Evolutionary conservation across 2,113 vertebrate species (phyloP).

Genomic region (Coturnix japonica): DNA sequence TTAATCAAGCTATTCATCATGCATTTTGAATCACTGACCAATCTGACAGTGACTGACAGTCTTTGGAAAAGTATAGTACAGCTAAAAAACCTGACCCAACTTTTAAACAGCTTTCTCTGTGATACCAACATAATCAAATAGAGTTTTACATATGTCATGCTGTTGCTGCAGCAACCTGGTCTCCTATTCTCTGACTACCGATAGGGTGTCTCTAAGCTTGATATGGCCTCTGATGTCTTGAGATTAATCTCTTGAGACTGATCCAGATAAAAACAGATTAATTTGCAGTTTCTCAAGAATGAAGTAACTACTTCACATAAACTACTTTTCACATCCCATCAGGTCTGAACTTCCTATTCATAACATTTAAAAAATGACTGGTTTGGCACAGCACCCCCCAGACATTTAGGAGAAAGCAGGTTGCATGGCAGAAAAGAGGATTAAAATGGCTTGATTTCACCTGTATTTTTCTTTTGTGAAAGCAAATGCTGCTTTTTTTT

Average conservation of each 20-base stretch:
- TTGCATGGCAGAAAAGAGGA: neutral
- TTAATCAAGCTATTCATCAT: neutral
- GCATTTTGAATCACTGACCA: neutral
- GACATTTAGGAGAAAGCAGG: neutral
- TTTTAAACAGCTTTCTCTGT: neutral
- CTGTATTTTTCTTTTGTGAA: neutral
- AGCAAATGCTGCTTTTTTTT: neutral
- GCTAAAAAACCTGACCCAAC: neutral
- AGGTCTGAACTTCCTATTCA: neutral
- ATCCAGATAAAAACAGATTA: neutral
- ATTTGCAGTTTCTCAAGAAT: neutral
- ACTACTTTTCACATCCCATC: neutral
- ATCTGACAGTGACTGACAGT: neutral
- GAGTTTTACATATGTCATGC: neutral
- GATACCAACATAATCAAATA: neutral
- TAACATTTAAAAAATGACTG: neutral
- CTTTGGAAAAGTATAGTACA: neutral
- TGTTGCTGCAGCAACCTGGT: conserved; percentile 36
- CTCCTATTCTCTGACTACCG: neutral
- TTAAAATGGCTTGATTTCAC: neutral
- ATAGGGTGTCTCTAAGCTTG: neutral
- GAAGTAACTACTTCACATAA: neutral
- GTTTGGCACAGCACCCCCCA: neutral
- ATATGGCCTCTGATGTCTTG: neutral
- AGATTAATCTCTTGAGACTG: neutral